These are phyloP conservation scores for Meta bourneti DNA, from an alignment of 2,888 invertebrate species.

Conservation along the genomic window DNA sequence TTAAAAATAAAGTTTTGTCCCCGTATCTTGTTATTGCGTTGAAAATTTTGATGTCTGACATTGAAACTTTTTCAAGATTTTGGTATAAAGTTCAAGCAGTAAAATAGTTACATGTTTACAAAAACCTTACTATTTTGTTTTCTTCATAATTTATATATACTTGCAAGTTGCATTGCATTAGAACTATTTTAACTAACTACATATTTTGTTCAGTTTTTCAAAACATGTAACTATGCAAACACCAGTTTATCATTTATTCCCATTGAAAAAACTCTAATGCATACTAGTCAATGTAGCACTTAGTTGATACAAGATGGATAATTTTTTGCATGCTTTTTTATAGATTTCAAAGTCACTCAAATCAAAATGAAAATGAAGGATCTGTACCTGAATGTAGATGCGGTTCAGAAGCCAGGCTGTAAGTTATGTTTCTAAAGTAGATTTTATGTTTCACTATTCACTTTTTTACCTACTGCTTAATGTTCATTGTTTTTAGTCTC, in stretches of 20 bases:
- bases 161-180: too few relatives aligned
- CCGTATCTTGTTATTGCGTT: too few relatives aligned
- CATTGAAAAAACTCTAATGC: not conserved
- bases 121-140: too few relatives aligned
- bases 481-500: not conserved
- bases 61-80: too few relatives aligned
- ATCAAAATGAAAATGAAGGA: conserved; percentile 22
- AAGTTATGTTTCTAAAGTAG: conserved; percentile 4
- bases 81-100: too few relatives aligned
- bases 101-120: too few relatives aligned
- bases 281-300: too few relatives aligned
- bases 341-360: not conserved
- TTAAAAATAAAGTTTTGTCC: not conserved
- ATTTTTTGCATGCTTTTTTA: conserved; percentile 5
- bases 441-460: not conserved
- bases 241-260: not conserved
- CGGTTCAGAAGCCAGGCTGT: conserved; percentile 24
- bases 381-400: conserved; percentile 30
- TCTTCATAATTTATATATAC: not conserved
- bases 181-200: not conserved
- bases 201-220: not conserved
- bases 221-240: not conserved
- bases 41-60: too few relatives aligned
- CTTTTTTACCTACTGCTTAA: not conserved
- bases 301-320: too few relatives aligned